Base-by-base conservation (phyloP, 2,797 vertebrate genomes). In the Halcyon chelicuti region DNA sequence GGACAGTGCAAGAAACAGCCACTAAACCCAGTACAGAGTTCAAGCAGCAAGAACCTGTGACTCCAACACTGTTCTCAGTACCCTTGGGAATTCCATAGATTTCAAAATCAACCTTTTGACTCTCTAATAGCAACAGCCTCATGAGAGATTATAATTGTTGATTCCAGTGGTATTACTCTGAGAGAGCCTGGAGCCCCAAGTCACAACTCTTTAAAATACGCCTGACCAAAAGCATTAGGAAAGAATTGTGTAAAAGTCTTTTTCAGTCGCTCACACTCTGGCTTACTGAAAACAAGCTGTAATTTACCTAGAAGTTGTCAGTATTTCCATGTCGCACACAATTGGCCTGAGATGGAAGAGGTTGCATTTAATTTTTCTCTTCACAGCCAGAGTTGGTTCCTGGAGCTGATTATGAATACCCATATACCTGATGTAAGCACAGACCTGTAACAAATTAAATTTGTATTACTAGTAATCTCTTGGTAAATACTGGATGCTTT, bases 341-440 rank as follows among this genome's bases (percentile, higher is more conserved):
- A 55, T 2, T 79, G 83, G 52, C 60, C 60, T 85, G 80, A 86
- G 39, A 55, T 90, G 28, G 86, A 96, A 55, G 55, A 42, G 28
- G 19, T 16, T 92, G 80, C 44, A 22, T 52, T 88, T n/a, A 71
- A 76, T 74, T 94, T 85, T 79, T 88, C 74, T 86, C 73, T 76
- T 71, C 5, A 0, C 31, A 76, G 63, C 14, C 67, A 88, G 51
- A 35, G 57, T 31, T 82, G 33, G 83, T 86, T 96, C 47, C 67
- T 85, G 74, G n/a, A 88, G 65, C 61, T 86, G 77, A 90, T 76
- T 92, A 90, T 63, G 93, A 94, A 92, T 90, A 84, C 62, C 78
- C 46, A 51, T 54, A 74, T 61, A 40, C 47, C 67, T 84, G 60
- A 17, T 70, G 37, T 54, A 74, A 88, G 66, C 71, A 76, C 52